Base-by-base conservation (phyloP, 1,140 invertebrate genomes). In the Drosophila lacertosa region DNA sequence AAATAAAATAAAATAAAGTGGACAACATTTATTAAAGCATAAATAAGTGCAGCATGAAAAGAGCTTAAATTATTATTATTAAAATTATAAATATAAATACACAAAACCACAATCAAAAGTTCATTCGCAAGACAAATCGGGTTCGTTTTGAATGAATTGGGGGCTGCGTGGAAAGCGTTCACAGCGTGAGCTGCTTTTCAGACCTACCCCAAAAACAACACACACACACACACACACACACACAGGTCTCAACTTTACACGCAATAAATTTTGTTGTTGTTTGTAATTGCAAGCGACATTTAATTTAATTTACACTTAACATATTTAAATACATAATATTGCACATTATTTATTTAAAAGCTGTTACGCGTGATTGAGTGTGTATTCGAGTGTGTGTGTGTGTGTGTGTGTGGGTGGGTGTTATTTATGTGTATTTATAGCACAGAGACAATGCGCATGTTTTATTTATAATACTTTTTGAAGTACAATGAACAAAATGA, bases 391-490 rank as follows among this genome's bases (percentile, higher is more conserved):
- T 40, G 18, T 32, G 24, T 26, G 24, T 62, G 40, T 40, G 42
- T 54, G 33, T 44, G 65, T 32, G 32, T 60, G 13, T 2, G 44
- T 7, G 15, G 26, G 9, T 40, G 10, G 15, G 42, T 74, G 64
- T 48, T 50, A 64, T 29, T 29, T 29, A 9, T 29, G 40, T 73
- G 60, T 84, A 80, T 84, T 80, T 79, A 84, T 84, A 79, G 71
- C 39, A 39, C 57, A 51, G 32, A 64, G 65, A 71, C 66, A 47
- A 57, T 54, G 72, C 40, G 60, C 73, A 77, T 86, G 82, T 86
- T 74, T 86, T 84, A 84, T 84, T 80, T 84, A 84, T 80, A 84
- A 77, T 65, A 80, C n/a, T 76, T 84, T 75, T 51, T 48, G 26
- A 86, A 73, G 77, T 63, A 80, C 67, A 77, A 80, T 64, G 64